Conservation (phyloP, 1,140 invertebrate species). For the Tyrophagus putrescentiae region DNA sequence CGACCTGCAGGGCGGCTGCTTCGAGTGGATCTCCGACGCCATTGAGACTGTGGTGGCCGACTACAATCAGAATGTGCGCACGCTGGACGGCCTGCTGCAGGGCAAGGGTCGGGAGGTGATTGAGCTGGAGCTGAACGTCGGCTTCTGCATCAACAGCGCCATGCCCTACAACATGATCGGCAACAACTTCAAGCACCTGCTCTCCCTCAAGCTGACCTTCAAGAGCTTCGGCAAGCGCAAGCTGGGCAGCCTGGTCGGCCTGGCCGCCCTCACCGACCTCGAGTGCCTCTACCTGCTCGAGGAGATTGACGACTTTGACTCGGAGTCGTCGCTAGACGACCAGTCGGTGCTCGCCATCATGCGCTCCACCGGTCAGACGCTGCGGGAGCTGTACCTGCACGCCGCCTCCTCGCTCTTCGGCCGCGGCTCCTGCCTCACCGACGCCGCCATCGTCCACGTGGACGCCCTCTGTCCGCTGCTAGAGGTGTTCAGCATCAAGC, state of each 20-base stretch:
- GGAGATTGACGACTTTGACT: slow-evolving; percentile 15
- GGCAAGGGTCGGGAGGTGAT: slow-evolving; percentile 10
- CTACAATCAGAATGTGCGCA: slow-evolving; percentile 14
- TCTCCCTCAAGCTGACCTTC: slow-evolving; percentile 8
- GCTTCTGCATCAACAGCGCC: not conserved
- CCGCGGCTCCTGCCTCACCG: not conserved
- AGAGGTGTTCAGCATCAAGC: slow-evolving; percentile 11
- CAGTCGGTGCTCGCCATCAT: not conserved
- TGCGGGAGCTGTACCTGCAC: slow-evolving; percentile 8
- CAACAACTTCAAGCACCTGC: slow-evolving; percentile 3
- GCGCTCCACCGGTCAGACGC: not conserved
- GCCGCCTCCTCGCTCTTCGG: slow-evolving; percentile 11
- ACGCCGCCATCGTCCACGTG: not conserved
- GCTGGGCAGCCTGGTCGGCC: not conserved
- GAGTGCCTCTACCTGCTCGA: slow-evolving; percentile 11
- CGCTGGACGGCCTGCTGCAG: slow-evolving; percentile 1
- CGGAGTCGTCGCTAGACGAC: not conserved
- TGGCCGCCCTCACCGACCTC: not conserved
- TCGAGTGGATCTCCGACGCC: slow-evolving; percentile 4
- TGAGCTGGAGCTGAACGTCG: slow-evolving; percentile 14
- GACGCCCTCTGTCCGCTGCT: not conserved
- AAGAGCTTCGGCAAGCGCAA: slow-evolving; percentile 1
- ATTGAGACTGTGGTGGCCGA: slow-evolving; percentile 5
- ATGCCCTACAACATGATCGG: slow-evolving; percentile 12
- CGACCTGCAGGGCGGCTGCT: not conserved